These are phyloP conservation scores for Atethmia centrago DNA, from an alignment of 2,888 invertebrate species.

Conservation along the genomic window DNA sequence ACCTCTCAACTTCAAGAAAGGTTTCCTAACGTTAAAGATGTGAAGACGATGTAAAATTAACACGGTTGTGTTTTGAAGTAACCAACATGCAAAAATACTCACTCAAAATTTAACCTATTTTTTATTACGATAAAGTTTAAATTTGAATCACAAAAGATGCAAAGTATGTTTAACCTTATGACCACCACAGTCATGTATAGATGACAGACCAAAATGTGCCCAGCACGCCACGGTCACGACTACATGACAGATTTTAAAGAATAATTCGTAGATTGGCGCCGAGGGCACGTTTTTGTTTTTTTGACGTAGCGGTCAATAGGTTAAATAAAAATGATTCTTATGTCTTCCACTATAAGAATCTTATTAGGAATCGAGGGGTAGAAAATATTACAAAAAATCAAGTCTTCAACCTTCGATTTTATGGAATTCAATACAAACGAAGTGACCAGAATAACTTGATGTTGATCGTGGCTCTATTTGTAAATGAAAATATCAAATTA, in stretches of 20 bases:
- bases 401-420: neutral
- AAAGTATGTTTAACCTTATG: too few species aligned
- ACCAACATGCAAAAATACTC: neutral
- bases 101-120: constrained; percentile 6
- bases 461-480: neutral
- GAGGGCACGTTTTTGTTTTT: too few species aligned
- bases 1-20: neutral
- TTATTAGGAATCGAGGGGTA: constrained; percentile 33
- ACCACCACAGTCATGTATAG: too few species aligned
- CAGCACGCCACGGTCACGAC: too few species aligned
- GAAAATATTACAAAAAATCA: constrained; percentile 35
- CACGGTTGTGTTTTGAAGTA: neutral
- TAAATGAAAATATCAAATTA: constrained; percentile 4
- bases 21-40: neutral
- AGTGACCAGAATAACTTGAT: constrained; percentile 1
- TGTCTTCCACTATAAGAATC: neutral
- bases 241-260: too few species aligned
- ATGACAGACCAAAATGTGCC: too few species aligned
- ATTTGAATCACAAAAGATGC: constrained; percentile 1
- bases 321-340: constrained; percentile 11
- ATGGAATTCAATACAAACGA: neutral
- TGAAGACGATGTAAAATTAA: neutral
- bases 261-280: too few species aligned
- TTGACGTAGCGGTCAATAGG: too few species aligned
- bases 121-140: neutral